Conservation (phyloP, 2,113 vertebrate species). For the Entelurus aequoreus region DNA sequence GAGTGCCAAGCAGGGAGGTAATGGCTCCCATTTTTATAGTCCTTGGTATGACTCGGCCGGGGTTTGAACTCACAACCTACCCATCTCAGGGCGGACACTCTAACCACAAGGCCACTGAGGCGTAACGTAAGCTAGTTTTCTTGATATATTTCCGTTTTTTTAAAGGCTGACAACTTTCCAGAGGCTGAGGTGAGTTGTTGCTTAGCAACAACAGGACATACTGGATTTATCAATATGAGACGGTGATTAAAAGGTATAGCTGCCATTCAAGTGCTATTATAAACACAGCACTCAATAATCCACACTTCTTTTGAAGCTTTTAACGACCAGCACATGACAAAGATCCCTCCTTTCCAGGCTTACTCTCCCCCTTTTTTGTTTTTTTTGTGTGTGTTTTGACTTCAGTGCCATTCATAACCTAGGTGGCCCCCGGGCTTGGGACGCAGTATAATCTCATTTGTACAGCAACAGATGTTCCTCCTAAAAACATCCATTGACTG, state of each 20-base stretch:
- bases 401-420: slow-evolving; percentile 60
- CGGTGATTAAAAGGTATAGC: slow-evolving; percentile 25
- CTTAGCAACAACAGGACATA: slow-evolving; percentile 63
- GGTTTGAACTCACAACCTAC: too few species aligned
- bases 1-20: too few species aligned
- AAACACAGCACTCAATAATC: slow-evolving; percentile 45
- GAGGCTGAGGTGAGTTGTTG: slow-evolving; percentile 56
- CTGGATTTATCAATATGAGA: slow-evolving; percentile 36
- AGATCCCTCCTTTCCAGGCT: slow-evolving; percentile 45
- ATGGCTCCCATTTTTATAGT: too few species aligned
- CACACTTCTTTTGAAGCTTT: slow-evolving; percentile 41
- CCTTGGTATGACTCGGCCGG: too few species aligned
- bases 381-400: slow-evolving; percentile 21
- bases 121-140: too few species aligned
- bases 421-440: slow-evolving; percentile 46
- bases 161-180: slow-evolving; percentile 39
- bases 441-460: slow-evolving; percentile 65
- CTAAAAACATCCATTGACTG: slow-evolving; percentile 65
- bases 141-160: too few species aligned
- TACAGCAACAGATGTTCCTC: slow-evolving; percentile 69
- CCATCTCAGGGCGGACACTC: too few species aligned
- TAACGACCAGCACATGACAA: slow-evolving; percentile 31
- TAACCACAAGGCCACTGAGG: too few species aligned
- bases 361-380: slow-evolving; percentile 33
- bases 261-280: slow-evolving; percentile 19